Percentiles rank a stretch among this genome's conserved stretches.
phyloP scores from a whole-genome alignment of 2,113 vertebrate species.

The Lepus europaeus region DNA sequence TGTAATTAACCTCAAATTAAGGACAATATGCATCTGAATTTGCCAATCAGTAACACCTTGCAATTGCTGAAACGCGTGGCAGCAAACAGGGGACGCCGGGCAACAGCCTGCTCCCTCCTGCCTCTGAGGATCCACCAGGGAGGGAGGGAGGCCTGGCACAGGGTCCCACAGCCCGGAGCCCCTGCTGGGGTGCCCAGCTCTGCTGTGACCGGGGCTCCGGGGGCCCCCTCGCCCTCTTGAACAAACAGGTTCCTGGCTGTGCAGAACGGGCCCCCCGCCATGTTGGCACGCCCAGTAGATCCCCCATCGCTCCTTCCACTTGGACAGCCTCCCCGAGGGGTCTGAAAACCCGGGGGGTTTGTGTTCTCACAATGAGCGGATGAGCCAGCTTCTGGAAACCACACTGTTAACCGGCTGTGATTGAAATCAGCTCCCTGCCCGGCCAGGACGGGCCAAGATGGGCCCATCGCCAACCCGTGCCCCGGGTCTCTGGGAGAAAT shows the following conservation, averaged over 20 bases:
- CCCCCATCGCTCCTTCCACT: fast-evolving
- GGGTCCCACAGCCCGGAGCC: fast-evolving
- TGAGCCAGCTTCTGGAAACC: neutral
- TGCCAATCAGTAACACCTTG: constrained; percentile 74
- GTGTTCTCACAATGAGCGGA: neutral
- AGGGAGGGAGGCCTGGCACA: fast-evolving
- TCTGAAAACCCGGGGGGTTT: neutral
- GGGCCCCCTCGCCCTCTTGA: no score
- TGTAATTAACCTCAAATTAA: constrained; percentile 82
- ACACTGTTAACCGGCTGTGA: neutral
- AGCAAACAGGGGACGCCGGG: neutral
- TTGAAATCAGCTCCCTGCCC: neutral
- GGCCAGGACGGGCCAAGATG: neutral
- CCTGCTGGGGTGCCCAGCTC: neutral
- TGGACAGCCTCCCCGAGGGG: neutral
- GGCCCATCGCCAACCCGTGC: fast-evolving
- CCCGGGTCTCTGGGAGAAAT: fast-evolving
- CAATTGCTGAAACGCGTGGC: neutral
- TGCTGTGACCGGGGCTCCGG: fast-evolving
- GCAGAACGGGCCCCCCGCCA: fast-evolving
- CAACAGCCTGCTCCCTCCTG: fast-evolving
- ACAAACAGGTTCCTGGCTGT: fast-evolving
- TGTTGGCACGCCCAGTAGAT: fast-evolving
- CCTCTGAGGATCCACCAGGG: neutral
- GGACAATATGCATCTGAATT: constrained; percentile 70